These are phyloP conservation scores for Colaptes auratus DNA, from an alignment of 2,113 vertebrate genomes.

Conservation along the genomic window DNA sequence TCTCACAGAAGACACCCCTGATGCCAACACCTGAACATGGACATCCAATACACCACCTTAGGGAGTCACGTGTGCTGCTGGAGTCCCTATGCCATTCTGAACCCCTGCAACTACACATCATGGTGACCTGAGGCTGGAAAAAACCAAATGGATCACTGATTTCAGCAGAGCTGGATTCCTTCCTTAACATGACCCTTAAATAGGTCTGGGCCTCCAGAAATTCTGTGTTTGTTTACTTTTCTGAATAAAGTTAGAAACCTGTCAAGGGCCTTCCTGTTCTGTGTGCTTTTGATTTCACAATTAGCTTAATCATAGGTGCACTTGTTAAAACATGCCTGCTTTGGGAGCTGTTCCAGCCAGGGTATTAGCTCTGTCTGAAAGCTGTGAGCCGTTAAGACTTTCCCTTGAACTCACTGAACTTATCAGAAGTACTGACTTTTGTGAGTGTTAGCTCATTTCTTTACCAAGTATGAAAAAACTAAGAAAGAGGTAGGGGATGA, in stretches of 20 bases:
- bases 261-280: neutral
- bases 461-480: neutral
- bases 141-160: too few relatives aligned
- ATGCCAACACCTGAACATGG: neutral
- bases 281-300: neutral
- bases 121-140: fast-evolving
- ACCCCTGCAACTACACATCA: neutral
- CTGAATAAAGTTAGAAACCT: neutral
- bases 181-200: neutral
- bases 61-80: neutral
- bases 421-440: neutral
- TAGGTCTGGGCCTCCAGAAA: neutral
- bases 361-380: constrained; percentile 1
- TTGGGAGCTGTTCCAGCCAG: constrained; percentile 18
- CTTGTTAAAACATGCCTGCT: constrained; percentile 50
- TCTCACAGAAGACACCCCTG: neutral
- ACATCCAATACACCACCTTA: too few relatives aligned
- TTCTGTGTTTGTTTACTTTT: neutral
- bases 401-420: neutral
- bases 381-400: neutral
- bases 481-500: neutral
- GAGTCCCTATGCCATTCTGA: neutral
- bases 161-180: neutral
- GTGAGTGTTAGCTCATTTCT: neutral
- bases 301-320: neutral